A percentile compares a stretch with the other conserved stretches of the same genome.
These are phyloP conservation scores for Lepidocyrtoides sp. DNA, from an alignment of 2,888 invertebrate species.

Conservation along the genomic window DNA sequence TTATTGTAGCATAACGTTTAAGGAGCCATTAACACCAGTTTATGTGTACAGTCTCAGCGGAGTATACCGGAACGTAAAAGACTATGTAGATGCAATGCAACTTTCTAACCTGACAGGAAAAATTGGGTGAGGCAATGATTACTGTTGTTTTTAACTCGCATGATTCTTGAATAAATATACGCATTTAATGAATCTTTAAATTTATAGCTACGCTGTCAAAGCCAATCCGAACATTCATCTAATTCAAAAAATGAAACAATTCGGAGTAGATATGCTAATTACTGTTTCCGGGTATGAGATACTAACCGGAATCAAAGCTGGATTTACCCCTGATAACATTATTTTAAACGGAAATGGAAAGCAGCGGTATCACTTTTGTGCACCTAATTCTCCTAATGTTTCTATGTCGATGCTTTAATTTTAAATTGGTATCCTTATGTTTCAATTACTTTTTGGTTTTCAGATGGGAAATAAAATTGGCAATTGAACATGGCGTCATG, in stretches of 20 bases:
- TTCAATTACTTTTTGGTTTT: background rate
- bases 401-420: background rate
- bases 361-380: constrained; percentile 80
- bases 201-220: constrained; percentile 86
- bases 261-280: constrained; percentile 83
- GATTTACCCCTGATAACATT: constrained; percentile 86
- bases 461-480: constrained; percentile 86
- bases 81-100: constrained; percentile 79
- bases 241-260: constrained; percentile 85
- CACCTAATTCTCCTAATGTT: no score
- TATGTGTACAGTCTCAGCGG: constrained; percentile 83
- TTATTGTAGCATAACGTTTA: constrained; percentile 63
- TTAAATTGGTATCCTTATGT: background rate
- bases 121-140: constrained; percentile 73
- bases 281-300: constrained; percentile 87
- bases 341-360: constrained; percentile 87
- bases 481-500: constrained; percentile 86
- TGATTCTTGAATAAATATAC: no score
- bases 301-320: constrained; percentile 86
- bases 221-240: constrained; percentile 86
- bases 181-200: no score
- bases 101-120: constrained; percentile 9
- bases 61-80: constrained; percentile 78
- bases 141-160: no score
- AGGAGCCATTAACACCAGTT: constrained; percentile 81